These are phyloP conservation scores for Heterotis niloticus DNA, from an alignment of 2,113 vertebrate genomes.

Conservation along the genomic window DNA sequence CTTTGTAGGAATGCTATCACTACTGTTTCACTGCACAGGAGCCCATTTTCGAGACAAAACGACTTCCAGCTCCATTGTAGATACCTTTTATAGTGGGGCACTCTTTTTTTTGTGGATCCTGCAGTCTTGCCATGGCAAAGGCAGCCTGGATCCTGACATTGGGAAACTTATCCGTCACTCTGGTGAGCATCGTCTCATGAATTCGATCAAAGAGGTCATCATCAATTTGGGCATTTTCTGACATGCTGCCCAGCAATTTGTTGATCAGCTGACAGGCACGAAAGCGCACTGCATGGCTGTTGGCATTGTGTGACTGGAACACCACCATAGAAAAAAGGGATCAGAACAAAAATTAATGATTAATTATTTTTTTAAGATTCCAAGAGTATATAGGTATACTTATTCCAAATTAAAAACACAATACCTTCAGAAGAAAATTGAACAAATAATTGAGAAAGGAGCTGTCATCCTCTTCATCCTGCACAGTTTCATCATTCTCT, in stretches of 20 bases:
- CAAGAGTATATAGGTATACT: neutral
- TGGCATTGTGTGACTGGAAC: slow-evolving; percentile 78
- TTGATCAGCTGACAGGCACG: slow-evolving; percentile 88
- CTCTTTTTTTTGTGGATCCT: slow-evolving; percentile 80
- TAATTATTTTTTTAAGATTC: neutral
- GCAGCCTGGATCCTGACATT: slow-evolving; percentile 92
- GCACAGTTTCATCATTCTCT: slow-evolving; percentile 49
- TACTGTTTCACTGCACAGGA: neutral
- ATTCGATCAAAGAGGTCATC: slow-evolving; percentile 88
- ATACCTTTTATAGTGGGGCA: slow-evolving; percentile 84
- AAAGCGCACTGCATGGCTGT: slow-evolving; percentile 84
- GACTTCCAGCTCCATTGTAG: neutral
- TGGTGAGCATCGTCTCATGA: slow-evolving; percentile 84
- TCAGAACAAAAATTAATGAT: neutral
- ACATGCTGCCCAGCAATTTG: slow-evolving; percentile 85
- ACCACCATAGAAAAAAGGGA: neutral
- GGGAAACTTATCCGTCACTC: slow-evolving; percentile 88
- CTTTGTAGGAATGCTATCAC: neutral
- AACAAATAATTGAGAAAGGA: slow-evolving; percentile 80
- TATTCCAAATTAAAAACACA: neutral
- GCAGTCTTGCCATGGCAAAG: slow-evolving; percentile 86
- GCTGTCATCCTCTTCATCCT: slow-evolving; percentile 57
- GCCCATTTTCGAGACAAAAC: neutral
- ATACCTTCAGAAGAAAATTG: slow-evolving; percentile 87
- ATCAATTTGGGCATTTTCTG: slow-evolving; percentile 90